Evolutionary conservation across 2,797 vertebrate species (phyloP).

Genomic region (Periophthalmus magnuspinnatus): DNA sequence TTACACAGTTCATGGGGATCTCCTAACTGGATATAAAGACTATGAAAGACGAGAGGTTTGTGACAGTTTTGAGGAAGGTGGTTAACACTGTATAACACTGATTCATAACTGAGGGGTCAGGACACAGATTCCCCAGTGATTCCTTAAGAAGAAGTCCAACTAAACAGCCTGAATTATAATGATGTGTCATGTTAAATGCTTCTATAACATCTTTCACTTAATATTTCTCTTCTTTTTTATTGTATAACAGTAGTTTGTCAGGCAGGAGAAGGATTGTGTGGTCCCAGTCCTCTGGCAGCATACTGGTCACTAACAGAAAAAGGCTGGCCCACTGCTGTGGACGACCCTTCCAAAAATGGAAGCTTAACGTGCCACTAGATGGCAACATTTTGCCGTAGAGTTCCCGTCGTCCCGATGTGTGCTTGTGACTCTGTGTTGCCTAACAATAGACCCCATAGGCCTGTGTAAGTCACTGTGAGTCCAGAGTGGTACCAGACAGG

Average conservation of each 20-base stretch:
- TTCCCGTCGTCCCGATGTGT: constrained; percentile 33
- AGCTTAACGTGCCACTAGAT: constrained; percentile 68
- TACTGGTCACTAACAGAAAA: constrained; percentile 10
- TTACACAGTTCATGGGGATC: constrained; percentile 48
- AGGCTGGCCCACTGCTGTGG: constrained; percentile 37
- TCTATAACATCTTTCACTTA: neutral
- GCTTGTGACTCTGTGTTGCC: constrained; percentile 62
- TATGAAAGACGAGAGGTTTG: constrained; percentile 38
- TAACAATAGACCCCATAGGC: constrained; percentile 58
- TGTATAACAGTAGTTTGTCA: neutral
- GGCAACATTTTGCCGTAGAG: constrained; percentile 75
- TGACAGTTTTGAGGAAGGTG: neutral
- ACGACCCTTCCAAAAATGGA: constrained; percentile 25
- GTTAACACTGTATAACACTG: no score
- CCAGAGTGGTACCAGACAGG: constrained; percentile 22
- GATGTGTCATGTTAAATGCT: no score
- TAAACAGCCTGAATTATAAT: neutral
- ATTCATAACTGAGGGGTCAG: constrained; percentile 25
- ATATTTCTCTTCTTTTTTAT: neutral
- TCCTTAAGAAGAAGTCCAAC: neutral
- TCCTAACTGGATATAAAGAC: constrained; percentile 36
- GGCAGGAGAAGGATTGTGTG: neutral
- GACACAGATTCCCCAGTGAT: neutral
- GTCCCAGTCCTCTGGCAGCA: neutral
- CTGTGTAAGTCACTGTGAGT: constrained; percentile 37